A percentile compares a stretch with the other conserved stretches of the same genome.
These are phyloP conservation scores for Leptoteleia sp. DNA, from an alignment of 1,140 invertebrate genomes.

Conservation along the genomic window DNA sequence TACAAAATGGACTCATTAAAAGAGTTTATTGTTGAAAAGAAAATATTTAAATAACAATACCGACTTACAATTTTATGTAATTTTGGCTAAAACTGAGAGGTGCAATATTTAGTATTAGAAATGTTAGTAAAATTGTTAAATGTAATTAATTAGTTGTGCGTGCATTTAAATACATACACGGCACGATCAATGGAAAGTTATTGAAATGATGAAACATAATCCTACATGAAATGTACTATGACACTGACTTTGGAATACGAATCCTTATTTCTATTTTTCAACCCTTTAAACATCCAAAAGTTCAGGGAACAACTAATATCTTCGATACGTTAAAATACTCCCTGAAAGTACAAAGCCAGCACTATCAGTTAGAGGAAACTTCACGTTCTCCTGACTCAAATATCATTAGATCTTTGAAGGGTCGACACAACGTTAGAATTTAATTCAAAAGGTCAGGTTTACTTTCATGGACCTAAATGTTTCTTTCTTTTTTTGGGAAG, in stretches of 20 bases:
- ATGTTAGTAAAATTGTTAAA: no score
- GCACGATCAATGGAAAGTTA: constrained; percentile 15
- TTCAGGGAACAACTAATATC: not conserved
- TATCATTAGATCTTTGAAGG: not conserved
- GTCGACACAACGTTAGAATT: not conserved
- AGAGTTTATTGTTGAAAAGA: no score
- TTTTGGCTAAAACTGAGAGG: no score
- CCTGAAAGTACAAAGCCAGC: not conserved
- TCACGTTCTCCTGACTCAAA: not conserved
- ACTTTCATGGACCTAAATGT: not conserved
- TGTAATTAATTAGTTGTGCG: constrained; percentile 20
- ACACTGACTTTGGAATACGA: constrained; percentile 26
- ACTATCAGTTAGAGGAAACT: not conserved
- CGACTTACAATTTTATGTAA: no score
- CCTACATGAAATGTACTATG: constrained; percentile 27
- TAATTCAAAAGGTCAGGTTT: not conserved
- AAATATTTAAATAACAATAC: no score
- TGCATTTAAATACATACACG: constrained; percentile 9
- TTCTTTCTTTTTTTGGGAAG: no score
- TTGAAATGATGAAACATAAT: constrained; percentile 5
- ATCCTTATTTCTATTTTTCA: constrained; percentile 25
- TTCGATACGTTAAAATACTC: not conserved
- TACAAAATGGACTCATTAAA: no score
- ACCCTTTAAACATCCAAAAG: constrained; percentile 2
- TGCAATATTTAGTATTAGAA: no score